phyloP scores from a whole-genome alignment of 2,113 vertebrate species.

The Bolborhynchus lineola region DNA sequence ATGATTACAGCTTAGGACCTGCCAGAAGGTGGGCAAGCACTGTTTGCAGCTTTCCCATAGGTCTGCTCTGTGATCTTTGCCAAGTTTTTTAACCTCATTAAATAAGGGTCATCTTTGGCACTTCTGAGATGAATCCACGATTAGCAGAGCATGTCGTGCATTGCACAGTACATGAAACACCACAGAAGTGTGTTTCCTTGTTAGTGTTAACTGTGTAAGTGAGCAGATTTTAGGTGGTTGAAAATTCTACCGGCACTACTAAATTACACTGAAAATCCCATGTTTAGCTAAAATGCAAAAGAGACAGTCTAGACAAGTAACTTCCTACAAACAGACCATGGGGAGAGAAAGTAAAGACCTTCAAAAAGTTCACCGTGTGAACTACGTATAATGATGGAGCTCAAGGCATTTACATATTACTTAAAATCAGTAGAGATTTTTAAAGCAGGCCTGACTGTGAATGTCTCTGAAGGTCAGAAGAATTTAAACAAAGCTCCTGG shows the following conservation, averaged over 20 bases:
- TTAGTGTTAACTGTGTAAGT: not conserved
- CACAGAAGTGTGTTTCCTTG: not conserved
- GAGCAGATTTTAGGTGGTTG: not conserved
- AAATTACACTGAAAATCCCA: not conserved
- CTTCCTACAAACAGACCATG: not conserved
- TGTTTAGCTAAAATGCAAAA: not conserved
- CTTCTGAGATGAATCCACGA: not conserved
- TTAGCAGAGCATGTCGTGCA: not conserved
- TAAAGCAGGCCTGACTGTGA: not conserved
- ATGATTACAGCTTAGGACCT: not conserved
- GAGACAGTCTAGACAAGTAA: not conserved
- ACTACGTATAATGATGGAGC: not conserved
- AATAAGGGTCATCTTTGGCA: constrained; percentile 21
- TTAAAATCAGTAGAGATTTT: not conserved
- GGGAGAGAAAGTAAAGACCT: not conserved
- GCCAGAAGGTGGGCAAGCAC: not conserved
- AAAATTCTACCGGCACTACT: not conserved
- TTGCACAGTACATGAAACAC: not conserved
- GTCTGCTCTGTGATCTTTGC: not conserved
- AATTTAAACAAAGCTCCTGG: not conserved
- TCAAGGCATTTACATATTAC: not conserved
- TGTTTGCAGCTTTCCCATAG: not conserved
- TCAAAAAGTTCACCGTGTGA: not conserved
- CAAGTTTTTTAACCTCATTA: constrained; percentile 48
- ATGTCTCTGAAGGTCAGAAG: not conserved